Base-by-base conservation (phyloP, 2,797 vertebrate genomes). In the Thamnophis elegans region DNA sequence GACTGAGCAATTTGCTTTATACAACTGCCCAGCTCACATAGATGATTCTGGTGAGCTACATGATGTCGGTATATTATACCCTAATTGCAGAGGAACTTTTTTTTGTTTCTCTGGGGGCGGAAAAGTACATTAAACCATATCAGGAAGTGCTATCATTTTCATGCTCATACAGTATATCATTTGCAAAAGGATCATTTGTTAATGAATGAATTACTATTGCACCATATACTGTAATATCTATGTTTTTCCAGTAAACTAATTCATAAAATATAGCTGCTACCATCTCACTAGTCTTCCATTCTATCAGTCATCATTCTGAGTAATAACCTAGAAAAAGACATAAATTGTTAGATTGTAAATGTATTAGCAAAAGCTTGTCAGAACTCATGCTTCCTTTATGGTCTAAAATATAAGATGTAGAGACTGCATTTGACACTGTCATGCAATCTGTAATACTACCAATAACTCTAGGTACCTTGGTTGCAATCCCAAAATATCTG, bases 371-470 rank as follows among this genome's bases (percentile, higher is more conserved):
- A 42, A 85, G 47, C 56, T 59, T 28, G 58, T 58, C 36, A 14
- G 22, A 90, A 14, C 32, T 73, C 1, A 32, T 85, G 11, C 12
- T 20, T 91, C 26, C 6, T 28, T 55, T 42, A 68, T 32, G 14
- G 65, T 32, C 65, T 18, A 32, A 68, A 68, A n/a, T 32, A 32
- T 68, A 32, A 32, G 14, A 18, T 32, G 65, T 68, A 68, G 65
- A 68, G 68, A 68, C n/a, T 18, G 0, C 12, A 56, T 87, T 0
- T 82, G 54, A 55, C 60, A 25, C 0, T 26, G 59, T 9, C 32
- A 47, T 65, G 5, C 1, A 14, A 93, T 78, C 94, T 82, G 89
- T 28, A 62, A 95, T 89, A 47, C 62, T 65, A 65, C 65, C 65
- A 68, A 68, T 68, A 68, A 16, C 68, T 68, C 14, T 68, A 68